phyloP scores from a whole-genome alignment of 2,888 invertebrate genomes.

The Cantharis lateralis region DNA sequence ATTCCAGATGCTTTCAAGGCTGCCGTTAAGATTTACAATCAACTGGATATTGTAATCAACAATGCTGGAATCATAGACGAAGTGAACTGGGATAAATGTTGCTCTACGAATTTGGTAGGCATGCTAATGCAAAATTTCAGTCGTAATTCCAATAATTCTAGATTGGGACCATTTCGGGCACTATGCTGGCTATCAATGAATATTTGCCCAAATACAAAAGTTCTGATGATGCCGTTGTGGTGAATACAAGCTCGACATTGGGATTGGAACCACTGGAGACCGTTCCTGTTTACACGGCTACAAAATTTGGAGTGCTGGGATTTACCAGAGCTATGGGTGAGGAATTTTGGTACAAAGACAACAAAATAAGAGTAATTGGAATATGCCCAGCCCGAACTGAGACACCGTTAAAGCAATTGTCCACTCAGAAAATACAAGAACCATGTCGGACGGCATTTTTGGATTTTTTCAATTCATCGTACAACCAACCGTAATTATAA shows the following conservation, averaged over 20 bases:
- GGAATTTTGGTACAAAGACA: conserved; percentile 10
- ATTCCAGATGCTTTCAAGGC: conserved; percentile 1
- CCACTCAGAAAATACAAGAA: background rate
- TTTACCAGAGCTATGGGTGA: conserved; percentile 25
- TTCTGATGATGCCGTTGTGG: conserved; percentile 34
- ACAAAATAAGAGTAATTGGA: conserved; percentile 28
- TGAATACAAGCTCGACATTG: conserved; percentile 37
- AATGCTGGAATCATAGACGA: conserved; percentile 37
- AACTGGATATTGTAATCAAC: conserved; percentile 35
- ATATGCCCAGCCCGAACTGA: conserved; percentile 30
- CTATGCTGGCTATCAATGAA: conserved; percentile 33
- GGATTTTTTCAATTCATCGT: background rate
- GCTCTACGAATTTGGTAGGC: conserved; percentile 36
- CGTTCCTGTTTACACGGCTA: conserved; percentile 13
- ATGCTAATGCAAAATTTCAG: too few relatives aligned
- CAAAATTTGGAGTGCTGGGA: conserved; percentile 26
- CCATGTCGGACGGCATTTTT: background rate
- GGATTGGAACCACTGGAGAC: conserved; percentile 24
- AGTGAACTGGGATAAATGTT: conserved; percentile 29
- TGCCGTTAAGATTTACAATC: background rate
- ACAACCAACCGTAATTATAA: background rate
- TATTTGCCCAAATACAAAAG: conserved; percentile 40
- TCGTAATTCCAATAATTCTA: background rate
- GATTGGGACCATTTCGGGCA: conserved; percentile 33
- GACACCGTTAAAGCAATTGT: conserved; percentile 3